A percentile compares a stretch with the other conserved stretches of the same genome.
Conservation (phyloP, 2,113 vertebrate genomes). For the Bothrops jararaca region DNA sequence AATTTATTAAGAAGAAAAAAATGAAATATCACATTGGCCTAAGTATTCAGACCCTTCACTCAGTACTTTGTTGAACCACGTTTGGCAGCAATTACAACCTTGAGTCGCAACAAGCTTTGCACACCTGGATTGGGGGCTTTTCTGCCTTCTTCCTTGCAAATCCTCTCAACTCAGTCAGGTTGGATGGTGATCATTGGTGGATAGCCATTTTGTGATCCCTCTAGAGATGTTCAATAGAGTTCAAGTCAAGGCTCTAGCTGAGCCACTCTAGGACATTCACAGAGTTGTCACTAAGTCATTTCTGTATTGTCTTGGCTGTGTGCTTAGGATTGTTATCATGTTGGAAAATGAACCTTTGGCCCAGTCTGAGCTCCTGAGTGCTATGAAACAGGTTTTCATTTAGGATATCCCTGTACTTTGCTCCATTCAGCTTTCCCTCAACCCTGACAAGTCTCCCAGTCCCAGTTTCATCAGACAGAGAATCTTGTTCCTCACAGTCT, state of each 20-base stretch:
- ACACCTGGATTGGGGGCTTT: not conserved
- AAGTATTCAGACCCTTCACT: not conserved
- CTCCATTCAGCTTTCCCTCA: not conserved
- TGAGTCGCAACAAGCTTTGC: not conserved
- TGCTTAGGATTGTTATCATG: not conserved
- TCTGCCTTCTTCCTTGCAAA: not conserved
- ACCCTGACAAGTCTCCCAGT: not conserved
- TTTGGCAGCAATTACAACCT: not conserved
- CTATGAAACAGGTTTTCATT: not conserved
- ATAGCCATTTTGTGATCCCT: not conserved
- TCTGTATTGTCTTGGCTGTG: not conserved
- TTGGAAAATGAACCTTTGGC: not conserved
- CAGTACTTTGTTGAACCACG: not conserved
- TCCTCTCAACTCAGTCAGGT: not conserved
- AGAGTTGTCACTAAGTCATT: not conserved
- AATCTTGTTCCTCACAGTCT: not conserved
- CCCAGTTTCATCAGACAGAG: not conserved
- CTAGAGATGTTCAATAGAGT: not conserved
- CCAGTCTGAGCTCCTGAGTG: not conserved
- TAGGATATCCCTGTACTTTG: not conserved
- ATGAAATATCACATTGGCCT: not conserved
- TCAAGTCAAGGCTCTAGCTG: not conserved
- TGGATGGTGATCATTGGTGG: not conserved
- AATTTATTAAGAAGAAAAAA: not conserved
- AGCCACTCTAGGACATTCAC: not conserved